phyloP scores from a whole-genome alignment of 2,113 vertebrate genomes.

The Aspidoscelis tigris region DNA sequence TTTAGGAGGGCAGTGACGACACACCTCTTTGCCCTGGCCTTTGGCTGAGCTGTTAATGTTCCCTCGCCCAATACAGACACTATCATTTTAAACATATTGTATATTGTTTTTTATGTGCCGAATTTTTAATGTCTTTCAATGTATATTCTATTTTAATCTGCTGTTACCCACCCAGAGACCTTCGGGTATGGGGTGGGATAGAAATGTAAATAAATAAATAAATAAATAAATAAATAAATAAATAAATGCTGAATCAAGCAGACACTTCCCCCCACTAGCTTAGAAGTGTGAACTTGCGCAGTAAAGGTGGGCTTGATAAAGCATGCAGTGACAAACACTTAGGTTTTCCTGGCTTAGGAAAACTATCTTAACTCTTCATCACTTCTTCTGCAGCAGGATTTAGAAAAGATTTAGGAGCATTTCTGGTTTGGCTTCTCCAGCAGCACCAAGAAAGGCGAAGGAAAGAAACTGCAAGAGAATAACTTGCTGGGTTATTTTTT shows the following conservation, averaged over 20 bases:
- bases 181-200: too few relatives aligned
- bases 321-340: slow-evolving; percentile 30
- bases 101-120: too few relatives aligned
- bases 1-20: too few relatives aligned
- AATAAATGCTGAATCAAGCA: slow-evolving; percentile 2
- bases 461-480: slow-evolving; percentile 54
- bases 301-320: slow-evolving; percentile 28
- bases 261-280: background rate
- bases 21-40: too few relatives aligned
- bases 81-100: too few relatives aligned
- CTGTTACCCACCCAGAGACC: too few relatives aligned
- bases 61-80: too few relatives aligned
- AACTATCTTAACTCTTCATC: slow-evolving; percentile 39
- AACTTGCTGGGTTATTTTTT: slow-evolving; percentile 44
- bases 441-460: slow-evolving; percentile 45
- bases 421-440: slow-evolving; percentile 49
- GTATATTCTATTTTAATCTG: too few relatives aligned
- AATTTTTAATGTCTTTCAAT: too few relatives aligned
- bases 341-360: slow-evolving; percentile 40
- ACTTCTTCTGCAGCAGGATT: slow-evolving; percentile 31
- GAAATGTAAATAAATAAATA: too few relatives aligned
- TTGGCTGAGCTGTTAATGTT: too few relatives aligned
- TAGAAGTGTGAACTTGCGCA: slow-evolving; percentile 9
- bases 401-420: slow-evolving; percentile 39
- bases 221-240: too few relatives aligned